Percentiles rank a stretch among this genome's conserved stretches.
Conservation (phyloP, 2,888 invertebrate species). For the Endotricha flammealis region DNA sequence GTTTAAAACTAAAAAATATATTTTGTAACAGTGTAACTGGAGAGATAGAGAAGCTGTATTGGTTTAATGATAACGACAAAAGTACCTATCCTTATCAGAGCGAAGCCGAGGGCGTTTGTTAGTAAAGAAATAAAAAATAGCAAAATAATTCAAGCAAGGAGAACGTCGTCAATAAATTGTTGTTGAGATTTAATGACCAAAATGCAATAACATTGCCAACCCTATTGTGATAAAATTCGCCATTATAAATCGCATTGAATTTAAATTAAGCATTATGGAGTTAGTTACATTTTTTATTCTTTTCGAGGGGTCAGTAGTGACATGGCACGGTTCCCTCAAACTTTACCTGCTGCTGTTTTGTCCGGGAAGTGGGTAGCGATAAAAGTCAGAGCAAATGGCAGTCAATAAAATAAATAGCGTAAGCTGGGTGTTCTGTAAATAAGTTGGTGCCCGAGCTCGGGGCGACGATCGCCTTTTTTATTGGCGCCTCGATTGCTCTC, state of each 20-base stretch:
- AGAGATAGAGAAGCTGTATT: too few species aligned
- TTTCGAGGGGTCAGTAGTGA: conserved; percentile 9
- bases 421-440: conserved; percentile 77
- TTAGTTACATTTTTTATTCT: neutral
- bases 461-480: conserved; percentile 78
- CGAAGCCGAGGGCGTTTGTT: too few species aligned
- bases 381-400: conserved; percentile 76
- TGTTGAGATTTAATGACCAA: too few species aligned
- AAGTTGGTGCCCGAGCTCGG: conserved; percentile 66
- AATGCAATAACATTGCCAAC: neutral
- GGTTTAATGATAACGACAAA: too few species aligned
- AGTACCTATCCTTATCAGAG: too few species aligned
- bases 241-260: conserved; percentile 7
- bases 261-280: conserved; percentile 9
- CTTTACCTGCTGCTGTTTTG: conserved; percentile 69
- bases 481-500: conserved; percentile 78
- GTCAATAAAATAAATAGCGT: conserved; percentile 78
- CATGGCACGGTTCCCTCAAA: conserved; percentile 21
- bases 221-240: conserved; percentile 1
- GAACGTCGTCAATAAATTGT: too few species aligned
- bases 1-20: too few species aligned
- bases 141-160: too few species aligned
- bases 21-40: too few species aligned
- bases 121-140: too few species aligned
- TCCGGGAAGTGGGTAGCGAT: conserved; percentile 71